These are phyloP conservation scores for Zygaena filipendulae DNA, from an alignment of 2,888 invertebrate genomes.

Conservation along the genomic window DNA sequence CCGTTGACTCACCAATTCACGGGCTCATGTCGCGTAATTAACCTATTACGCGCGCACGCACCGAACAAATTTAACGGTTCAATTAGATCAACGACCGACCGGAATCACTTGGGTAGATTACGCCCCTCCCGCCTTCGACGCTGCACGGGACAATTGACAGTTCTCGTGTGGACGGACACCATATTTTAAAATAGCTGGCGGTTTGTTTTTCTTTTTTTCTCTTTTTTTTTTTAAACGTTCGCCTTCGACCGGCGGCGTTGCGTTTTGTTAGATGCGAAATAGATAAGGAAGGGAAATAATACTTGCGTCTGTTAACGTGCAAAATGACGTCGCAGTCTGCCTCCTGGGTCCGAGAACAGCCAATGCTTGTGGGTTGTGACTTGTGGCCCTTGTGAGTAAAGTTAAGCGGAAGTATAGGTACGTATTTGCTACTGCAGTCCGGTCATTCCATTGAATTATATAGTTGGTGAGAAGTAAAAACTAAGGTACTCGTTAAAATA, in stretches of 20 bases:
- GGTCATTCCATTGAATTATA: too few species aligned
- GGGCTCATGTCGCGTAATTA: constrained; percentile 59
- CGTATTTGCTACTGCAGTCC: too few species aligned
- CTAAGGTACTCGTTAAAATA: too few species aligned
- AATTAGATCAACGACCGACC: constrained; percentile 60
- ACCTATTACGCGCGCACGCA: constrained; percentile 64
- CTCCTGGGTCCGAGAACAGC: too few species aligned
- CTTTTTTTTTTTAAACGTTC: constrained; percentile 1
- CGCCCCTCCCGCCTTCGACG: constrained; percentile 30
- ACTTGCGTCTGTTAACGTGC: too few species aligned
- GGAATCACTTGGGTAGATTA: constrained; percentile 46
- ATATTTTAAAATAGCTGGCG: not conserved
- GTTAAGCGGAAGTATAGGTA: too few species aligned
- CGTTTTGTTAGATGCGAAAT: constrained; percentile 15
- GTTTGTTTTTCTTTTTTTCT: not conserved
- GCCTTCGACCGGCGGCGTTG: not conserved
- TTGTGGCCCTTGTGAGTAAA: too few species aligned
- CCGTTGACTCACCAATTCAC: constrained; percentile 60
- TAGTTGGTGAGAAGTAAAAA: too few species aligned
- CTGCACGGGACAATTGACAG: too few species aligned
- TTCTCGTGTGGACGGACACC: not conserved
- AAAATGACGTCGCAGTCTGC: too few species aligned
- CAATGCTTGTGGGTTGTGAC: too few species aligned
- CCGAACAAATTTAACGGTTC: constrained; percentile 62
- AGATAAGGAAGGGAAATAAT: too few species aligned